Percentiles rank a stretch among this genome's conserved stretches.
Conservation (phyloP, 2,797 vertebrate species). For the Sebastes matsubarae region DNA sequence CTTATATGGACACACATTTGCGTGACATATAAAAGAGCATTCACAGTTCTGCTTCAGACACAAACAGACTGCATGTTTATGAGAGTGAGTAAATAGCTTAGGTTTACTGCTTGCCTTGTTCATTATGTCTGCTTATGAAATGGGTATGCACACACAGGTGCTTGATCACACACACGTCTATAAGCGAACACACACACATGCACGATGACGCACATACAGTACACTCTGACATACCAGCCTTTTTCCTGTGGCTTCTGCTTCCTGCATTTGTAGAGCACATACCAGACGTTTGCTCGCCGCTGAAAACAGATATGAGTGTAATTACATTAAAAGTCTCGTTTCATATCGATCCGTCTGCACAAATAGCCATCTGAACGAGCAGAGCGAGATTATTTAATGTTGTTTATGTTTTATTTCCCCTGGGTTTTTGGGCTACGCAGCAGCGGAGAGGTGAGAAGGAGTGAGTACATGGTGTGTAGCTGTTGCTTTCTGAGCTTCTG, state of each 20-base stretch:
- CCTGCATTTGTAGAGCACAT: conserved; percentile 33
- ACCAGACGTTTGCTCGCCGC: conserved; percentile 12
- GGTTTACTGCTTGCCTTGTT: not conserved
- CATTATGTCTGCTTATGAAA: not conserved
- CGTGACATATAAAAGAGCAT: not conserved
- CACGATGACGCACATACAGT: not conserved
- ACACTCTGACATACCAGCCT: not conserved
- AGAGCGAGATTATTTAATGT: conserved; percentile 17
- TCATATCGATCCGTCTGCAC: conserved; percentile 22
- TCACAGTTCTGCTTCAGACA: conserved; percentile 3
- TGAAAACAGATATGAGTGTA: conserved; percentile 25
- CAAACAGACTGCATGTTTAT: not conserved
- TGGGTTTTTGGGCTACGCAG: not conserved
- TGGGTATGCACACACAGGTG: not conserved
- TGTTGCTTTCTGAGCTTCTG: not conserved
- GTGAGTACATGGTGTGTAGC: not conserved
- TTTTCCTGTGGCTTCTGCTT: conserved; percentile 61
- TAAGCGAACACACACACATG: not conserved
- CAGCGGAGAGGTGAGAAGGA: not conserved
- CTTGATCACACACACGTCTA: conserved; percentile 7
- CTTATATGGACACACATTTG: conserved; percentile 25
- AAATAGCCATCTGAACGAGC: conserved; percentile 27
- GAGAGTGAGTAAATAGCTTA: not conserved
- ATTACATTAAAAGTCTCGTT: conserved; percentile 23
- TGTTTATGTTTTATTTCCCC: conserved; percentile 20